Evolutionary conservation across 2,113 vertebrate species (phyloP), one percentile per base, ranked within the genome.

Genomic region (Sorex araneus): DNA sequence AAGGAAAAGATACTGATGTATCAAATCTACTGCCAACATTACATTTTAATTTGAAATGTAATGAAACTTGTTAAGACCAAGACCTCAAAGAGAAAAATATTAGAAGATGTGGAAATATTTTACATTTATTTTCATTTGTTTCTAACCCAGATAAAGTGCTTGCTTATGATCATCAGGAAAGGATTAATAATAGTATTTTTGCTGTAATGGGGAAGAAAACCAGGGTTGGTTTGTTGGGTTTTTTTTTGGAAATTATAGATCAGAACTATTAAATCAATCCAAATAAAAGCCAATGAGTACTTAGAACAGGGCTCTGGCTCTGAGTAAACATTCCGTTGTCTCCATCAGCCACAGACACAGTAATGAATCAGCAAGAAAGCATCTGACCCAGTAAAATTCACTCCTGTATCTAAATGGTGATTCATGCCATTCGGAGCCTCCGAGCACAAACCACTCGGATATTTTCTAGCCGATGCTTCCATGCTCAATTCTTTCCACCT

Each of bases 1-100:
- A 63, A 95, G 84, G 93, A 95, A 90, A 76, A 34, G 57, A 66
- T 60, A 95, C 6, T 81, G 74, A 57, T 89, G 74, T n/a, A 25
- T 69, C 92, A 84, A 30, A 45, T 60, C 94, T 69, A 93, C 19
- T 57, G 36, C 36, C 67, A 12, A 69, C 73, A 73, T 79, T 83
- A 94, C 82, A 36, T 94, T 96, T 97, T 77, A 94, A 89, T 40
- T 97, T 89, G 91, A 79, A 84, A 25, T 94, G 54, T 95, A 97
- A 94, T 94, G 74, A 91, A 66, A 54, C 84, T 66, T 67, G 8
- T 89, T 95, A 90, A 90, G 84, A 91, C 40, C 93, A 95, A 87
- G 7, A 40, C 74, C n/a, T 21, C 19, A 84, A 78, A 93, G 32
- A 87, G 54, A 84, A 28, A 63, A 94, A 77, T 73, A 4, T 63